These are phyloP conservation scores for Rhopalosiphum nymphaeae DNA, from an alignment of 2,888 invertebrate genomes.

Conservation along the genomic window DNA sequence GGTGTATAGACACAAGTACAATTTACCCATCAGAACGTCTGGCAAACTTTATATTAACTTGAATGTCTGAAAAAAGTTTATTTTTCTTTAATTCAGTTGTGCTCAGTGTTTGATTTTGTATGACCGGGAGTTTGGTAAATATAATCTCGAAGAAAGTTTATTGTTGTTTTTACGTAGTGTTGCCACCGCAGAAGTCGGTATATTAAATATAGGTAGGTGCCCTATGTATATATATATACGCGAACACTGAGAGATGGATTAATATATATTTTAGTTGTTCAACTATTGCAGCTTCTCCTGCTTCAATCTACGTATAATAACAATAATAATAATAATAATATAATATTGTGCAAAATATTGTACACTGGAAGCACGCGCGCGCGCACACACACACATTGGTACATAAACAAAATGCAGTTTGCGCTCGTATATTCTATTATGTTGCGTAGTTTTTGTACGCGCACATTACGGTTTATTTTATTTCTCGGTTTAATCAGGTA, in stretches of 20 bases:
- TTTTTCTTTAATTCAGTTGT: constrained; percentile 16
- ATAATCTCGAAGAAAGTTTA: constrained; percentile 23
- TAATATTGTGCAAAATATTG: background rate
- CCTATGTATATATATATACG: background rate
- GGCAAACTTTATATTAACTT: background rate
- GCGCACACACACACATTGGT: background rate
- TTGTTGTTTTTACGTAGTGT: background rate
- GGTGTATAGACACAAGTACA: background rate
- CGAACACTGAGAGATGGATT: background rate
- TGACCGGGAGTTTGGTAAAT: background rate
- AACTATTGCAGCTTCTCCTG: background rate
- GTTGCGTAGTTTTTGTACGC: background rate
- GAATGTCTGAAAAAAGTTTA: constrained; percentile 21
- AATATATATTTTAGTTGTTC: constrained; percentile 1
- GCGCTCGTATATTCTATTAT: background rate
- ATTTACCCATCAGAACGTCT: constrained; percentile 1
- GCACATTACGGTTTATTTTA: background rate
- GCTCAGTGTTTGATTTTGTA: background rate
- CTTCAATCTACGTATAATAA: background rate
- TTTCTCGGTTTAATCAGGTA: background rate
- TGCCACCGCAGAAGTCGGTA: background rate
- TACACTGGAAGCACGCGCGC: background rate
- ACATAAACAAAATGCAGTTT: background rate
- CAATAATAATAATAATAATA: background rate
- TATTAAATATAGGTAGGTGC: constrained; percentile 7